phyloP scores from a whole-genome alignment of 2,113 vertebrate species.

The Ictalurus furcatus region DNA sequence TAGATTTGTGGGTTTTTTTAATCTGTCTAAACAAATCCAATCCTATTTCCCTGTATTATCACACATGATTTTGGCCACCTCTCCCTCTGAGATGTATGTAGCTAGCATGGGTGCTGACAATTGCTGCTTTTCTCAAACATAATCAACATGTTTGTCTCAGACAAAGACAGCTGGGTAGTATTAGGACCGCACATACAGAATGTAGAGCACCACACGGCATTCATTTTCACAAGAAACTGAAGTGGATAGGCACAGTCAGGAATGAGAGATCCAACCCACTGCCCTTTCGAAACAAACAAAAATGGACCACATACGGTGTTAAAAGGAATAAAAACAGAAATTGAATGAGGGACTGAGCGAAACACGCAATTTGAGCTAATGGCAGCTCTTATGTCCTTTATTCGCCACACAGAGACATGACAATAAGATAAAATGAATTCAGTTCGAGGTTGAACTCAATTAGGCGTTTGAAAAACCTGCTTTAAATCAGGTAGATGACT shows the following conservation, averaged over 20 bases:
- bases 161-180: constrained; percentile 42
- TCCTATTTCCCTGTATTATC: neutral
- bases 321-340: constrained; percentile 6
- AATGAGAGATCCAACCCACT: neutral
- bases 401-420: neutral
- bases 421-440: neutral
- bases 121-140: constrained; percentile 45
- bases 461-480: neutral
- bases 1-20: neutral
- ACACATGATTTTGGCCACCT: neutral
- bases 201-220: constrained; percentile 27
- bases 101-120: constrained; percentile 14
- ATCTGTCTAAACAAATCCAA: neutral
- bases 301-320: neutral
- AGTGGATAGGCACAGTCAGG: constrained; percentile 9
- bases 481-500: neutral
- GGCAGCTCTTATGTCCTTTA: neutral
- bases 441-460: neutral
- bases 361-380: neutral
- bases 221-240: constrained; percentile 1
- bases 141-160: constrained; percentile 53
- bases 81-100: neutral
- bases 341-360: neutral
- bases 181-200: constrained; percentile 16
- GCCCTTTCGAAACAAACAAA: neutral